Conservation (phyloP, 1,140 invertebrate genomes). For the Musca domestica region DNA sequence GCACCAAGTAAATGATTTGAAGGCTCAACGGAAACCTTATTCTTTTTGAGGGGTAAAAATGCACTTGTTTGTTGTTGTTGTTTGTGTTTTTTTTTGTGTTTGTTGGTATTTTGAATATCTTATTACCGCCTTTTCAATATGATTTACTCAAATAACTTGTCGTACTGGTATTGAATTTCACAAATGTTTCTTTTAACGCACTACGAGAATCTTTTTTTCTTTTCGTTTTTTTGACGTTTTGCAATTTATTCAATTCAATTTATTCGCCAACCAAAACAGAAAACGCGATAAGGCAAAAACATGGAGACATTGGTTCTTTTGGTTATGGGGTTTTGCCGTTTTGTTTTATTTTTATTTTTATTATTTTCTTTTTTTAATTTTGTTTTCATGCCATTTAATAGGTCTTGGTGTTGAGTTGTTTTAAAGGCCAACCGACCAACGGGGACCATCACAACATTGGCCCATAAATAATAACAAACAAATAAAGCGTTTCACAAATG, state of each 20-base stretch:
- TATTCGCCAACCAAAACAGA: too few relatives aligned
- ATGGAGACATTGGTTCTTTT: too few relatives aligned
- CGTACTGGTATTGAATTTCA: slow-evolving; percentile 22
- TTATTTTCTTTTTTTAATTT: slow-evolving; percentile 1
- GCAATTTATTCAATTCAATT: neutral
- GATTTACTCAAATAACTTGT: slow-evolving; percentile 1
- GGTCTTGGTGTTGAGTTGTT: neutral
- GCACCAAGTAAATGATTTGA: too few relatives aligned
- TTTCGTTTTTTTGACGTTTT: neutral
- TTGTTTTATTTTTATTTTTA: neutral
- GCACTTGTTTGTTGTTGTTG: slow-evolving; percentile 4
- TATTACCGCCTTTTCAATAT: slow-evolving; percentile 12
- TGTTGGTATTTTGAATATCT: slow-evolving; percentile 5
- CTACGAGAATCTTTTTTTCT: slow-evolving; percentile 16
- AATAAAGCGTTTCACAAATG: too few relatives aligned
- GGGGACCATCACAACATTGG: too few relatives aligned
- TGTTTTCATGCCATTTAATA: neutral
- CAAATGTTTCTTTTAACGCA: slow-evolving; percentile 5
- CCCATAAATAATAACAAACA: too few relatives aligned
- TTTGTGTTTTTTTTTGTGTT: slow-evolving; percentile 6
- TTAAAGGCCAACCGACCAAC: neutral
- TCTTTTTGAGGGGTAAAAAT: slow-evolving; percentile 9
- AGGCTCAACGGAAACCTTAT: too few relatives aligned
- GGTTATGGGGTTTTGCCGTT: neutral
- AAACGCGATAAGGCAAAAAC: too few relatives aligned